A percentile compares a stretch with the other conserved stretches of the same genome.
phyloP scores from a whole-genome alignment of 1,140 invertebrate species.

The Agrypnia vestita region DNA sequence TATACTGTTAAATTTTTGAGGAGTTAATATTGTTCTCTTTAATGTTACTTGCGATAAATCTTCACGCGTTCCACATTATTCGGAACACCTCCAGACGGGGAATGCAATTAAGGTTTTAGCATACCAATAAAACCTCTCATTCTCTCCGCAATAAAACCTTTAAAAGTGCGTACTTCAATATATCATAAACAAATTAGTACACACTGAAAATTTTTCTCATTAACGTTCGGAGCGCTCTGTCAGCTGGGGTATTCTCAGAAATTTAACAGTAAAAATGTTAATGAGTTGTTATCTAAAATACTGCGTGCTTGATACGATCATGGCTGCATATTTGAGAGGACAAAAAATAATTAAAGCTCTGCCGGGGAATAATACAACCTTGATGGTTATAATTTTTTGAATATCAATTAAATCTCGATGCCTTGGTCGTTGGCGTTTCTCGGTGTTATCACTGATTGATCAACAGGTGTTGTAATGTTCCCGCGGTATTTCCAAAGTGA shows the following conservation, averaged over 20 bases:
- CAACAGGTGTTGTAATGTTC: no score
- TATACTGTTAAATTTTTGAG: no score
- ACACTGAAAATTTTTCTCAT: neutral
- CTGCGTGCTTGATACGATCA: neutral
- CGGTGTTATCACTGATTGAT: no score
- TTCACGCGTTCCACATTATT: conserved; percentile 18
- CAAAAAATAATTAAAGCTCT: neutral
- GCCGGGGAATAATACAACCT: neutral
- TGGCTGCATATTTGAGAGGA: neutral
- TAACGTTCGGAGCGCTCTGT: neutral
- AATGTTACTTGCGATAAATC: conserved; percentile 8
- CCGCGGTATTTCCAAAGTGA: no score
- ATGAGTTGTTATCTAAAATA: neutral
- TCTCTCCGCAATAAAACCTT: conserved; percentile 10
- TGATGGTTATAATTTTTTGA: no score
- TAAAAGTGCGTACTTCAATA: neutral
- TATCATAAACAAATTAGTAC: neutral
- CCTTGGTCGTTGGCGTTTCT: no score
- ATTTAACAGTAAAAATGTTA: conserved; percentile 26
- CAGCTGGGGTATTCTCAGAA: neutral
- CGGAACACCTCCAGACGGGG: neutral
- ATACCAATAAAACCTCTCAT: neutral
- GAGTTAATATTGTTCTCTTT: neutral
- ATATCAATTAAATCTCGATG: no score
- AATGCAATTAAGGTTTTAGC: conserved; percentile 27